Conservation (phyloP, 2,888 invertebrate genomes). For the Epinotia bilunana region DNA sequence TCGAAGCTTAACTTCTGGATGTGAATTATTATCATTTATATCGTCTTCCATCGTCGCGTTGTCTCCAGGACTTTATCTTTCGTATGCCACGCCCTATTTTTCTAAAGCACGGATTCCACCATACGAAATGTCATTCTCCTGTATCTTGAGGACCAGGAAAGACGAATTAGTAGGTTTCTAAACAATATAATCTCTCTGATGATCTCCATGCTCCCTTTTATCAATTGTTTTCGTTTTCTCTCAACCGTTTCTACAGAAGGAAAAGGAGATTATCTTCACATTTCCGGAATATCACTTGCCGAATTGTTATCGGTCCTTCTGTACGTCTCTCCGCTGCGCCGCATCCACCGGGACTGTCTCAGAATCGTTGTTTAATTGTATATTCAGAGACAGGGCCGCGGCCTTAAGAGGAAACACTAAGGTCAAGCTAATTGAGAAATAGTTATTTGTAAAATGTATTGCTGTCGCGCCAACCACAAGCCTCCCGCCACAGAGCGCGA, state of each 20-base stretch:
- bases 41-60: no score
- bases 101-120: no score
- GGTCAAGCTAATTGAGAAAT: no score
- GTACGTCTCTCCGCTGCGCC: background rate
- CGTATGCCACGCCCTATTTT: no score
- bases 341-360: constrained; percentile 12
- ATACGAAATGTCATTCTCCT: no score
- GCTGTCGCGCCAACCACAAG: no score
- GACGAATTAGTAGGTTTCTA: background rate
- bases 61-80: no score
- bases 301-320: background rate
- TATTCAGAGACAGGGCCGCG: constrained; percentile 22
- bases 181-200: background rate
- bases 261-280: background rate
- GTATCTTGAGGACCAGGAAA: background rate
- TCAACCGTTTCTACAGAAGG: background rate
- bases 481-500: no score
- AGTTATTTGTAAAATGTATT: no score
- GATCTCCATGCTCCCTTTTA: background rate
- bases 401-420: no score
- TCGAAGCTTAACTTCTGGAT: no score
- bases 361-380: constrained; percentile 6
- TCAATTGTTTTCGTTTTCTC: background rate
- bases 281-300: background rate
- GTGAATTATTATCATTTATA: no score